Base-by-base conservation (phyloP, 1,140 invertebrate genomes). In the Pinna nobilis region DNA sequence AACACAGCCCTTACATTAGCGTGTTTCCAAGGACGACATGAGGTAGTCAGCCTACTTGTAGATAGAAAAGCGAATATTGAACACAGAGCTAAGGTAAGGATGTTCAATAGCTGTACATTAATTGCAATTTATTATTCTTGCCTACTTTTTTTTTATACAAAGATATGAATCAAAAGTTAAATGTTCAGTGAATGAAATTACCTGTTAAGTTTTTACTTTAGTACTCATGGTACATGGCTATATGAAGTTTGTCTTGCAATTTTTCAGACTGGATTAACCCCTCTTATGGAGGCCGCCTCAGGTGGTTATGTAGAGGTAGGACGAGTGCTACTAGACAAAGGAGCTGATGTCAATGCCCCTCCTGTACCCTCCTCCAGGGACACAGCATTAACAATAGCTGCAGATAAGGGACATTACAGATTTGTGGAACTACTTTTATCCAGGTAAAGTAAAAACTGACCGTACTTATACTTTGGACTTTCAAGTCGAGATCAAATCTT, bases 241-340 rank as follows among this genome's bases (percentile, higher is more conserved):
- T 53, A 18, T 47, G 41, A n/a, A n/a, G n/a, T n/a, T n/a, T n/a
- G n/a, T n/a, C 49, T 68, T 3, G 13, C 37, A 20, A 64, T 55
- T 67, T 85, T 86, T 2, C 79, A 95, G 92, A 99, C 98, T 70
- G 98, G 98, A 7, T 90, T 99, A 30, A 99, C 98, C 6, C 98
- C 98, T 2, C 90, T 99, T 1, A 99, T 99, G 98, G 98, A 99
- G 90, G 98, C 98, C 60, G 98, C 98, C 0, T 98, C 97, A 84
- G 98, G 98, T 67, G 98, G 98, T 35, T 99, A 99, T 90, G 97
- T 98, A 13, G 98, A 99, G 86, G 98, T 99, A 39, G 98, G 98
- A 0, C 91, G 95, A 71, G 96, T 99, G 18, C 90, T 99, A 30
- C 90, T 99, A 23, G 96, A 98, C 82, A 97, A 98, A 90, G 96